A percentile compares a stretch with the other conserved stretches of the same genome.
Conservation (phyloP, 1,140 invertebrate species). For the Aphis gossypii region DNA sequence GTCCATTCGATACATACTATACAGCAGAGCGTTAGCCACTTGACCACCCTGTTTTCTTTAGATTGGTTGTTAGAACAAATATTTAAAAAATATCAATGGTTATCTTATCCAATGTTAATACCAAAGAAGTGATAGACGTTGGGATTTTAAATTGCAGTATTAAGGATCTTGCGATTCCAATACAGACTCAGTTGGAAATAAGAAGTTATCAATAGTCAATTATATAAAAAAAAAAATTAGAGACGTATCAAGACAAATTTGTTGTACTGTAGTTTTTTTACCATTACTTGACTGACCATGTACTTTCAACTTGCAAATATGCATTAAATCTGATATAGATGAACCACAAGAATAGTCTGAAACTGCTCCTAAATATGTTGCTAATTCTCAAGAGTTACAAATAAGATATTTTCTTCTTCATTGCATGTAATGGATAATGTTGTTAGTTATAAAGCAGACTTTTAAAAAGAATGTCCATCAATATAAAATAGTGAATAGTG, state of each 20-base stretch:
- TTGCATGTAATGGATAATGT: conserved; percentile 88
- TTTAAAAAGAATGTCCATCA: background rate
- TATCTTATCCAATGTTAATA: conserved; percentile 83
- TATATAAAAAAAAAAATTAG: conserved; percentile 87
- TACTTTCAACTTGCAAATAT: conserved; percentile 85
- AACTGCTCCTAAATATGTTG: conserved; percentile 85
- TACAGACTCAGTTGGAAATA: conserved; percentile 67
- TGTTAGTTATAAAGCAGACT: conserved; percentile 78
- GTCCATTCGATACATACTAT: too few species aligned
- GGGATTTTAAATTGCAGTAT: conserved; percentile 94
- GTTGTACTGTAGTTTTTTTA: conserved; percentile 73
- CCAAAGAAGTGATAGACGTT: conserved; percentile 91
- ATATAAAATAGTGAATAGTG: too few species aligned
- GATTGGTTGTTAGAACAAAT: conserved; percentile 86
- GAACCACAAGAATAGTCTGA: conserved; percentile 91
- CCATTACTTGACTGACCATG: conserved; percentile 72
- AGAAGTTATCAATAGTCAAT: conserved; percentile 79
- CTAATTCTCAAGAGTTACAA: conserved; percentile 91
- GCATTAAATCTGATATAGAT: conserved; percentile 82
- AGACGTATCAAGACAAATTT: conserved; percentile 90
- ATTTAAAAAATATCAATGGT: conserved; percentile 89
- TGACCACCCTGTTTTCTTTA: conserved; percentile 65
- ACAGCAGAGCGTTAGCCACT: too few species aligned
- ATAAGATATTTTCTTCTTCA: conserved; percentile 90
- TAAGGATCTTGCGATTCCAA: conserved; percentile 69